These are phyloP conservation scores for Abrostola tripartita DNA, from an alignment of 2,888 invertebrate species.

Conservation along the genomic window DNA sequence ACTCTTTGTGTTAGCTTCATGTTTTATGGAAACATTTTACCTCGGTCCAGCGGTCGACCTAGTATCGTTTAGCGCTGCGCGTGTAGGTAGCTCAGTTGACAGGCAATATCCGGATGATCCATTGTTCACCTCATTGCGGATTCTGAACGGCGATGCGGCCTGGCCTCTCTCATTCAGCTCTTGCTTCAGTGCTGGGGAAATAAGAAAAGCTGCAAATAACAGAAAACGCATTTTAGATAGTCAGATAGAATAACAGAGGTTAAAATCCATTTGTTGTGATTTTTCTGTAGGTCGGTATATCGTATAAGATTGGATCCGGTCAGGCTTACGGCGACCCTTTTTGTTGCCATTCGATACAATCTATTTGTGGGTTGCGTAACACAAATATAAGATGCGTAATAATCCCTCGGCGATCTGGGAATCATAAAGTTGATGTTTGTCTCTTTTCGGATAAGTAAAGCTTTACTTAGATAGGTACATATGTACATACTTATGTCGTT, in stretches of 20 bases:
- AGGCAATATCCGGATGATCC: conserved; percentile 87
- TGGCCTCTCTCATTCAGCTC: conserved; percentile 67
- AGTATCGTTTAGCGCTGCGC: conserved; percentile 63
- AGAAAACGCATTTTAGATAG: conserved; percentile 64
- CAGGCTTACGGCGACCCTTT: conserved; percentile 30
- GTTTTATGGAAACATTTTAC: conserved; percentile 60
- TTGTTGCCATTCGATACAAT: conserved; percentile 32
- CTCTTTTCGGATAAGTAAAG: conserved; percentile 16
- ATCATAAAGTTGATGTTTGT: background rate
- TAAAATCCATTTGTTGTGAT: conserved; percentile 34
- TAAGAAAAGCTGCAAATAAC: conserved; percentile 71
- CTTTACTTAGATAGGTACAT: background rate
- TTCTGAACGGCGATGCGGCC: conserved; percentile 74
- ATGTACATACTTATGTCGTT: too few species aligned
- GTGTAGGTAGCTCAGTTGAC: conserved; percentile 78
- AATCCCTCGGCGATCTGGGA: conserved; percentile 18
- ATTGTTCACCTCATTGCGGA: conserved; percentile 86
- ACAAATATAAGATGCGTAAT: conserved; percentile 31
- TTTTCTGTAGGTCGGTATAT: conserved; percentile 16
- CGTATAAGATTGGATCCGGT: conserved; percentile 29
- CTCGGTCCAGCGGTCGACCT: conserved; percentile 59
- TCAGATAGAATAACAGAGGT: conserved; percentile 43
- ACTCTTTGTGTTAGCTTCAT: conserved; percentile 57
- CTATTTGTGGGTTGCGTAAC: conserved; percentile 44
- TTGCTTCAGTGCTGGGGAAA: conserved; percentile 60